These are phyloP conservation scores for Electrophaes corylata DNA, from an alignment of 2,888 invertebrate species.

Conservation along the genomic window DNA sequence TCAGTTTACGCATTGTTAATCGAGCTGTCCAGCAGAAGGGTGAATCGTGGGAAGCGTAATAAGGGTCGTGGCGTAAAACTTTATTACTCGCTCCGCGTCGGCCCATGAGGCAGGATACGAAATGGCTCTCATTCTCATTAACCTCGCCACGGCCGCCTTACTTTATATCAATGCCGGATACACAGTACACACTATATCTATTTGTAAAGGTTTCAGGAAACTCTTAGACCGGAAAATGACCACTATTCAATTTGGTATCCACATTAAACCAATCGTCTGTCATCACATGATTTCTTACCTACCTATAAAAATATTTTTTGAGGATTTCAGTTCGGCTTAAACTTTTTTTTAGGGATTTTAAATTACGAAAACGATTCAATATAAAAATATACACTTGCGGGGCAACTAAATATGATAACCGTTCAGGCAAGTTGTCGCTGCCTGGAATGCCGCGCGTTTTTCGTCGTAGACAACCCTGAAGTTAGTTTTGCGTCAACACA, in stretches of 20 bases:
- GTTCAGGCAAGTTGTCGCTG: no score
- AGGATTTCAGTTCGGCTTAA: no score
- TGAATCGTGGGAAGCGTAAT: slow-evolving; percentile 65
- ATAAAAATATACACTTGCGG: no score
- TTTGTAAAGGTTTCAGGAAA: slow-evolving; percentile 40
- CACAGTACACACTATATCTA: slow-evolving; percentile 50
- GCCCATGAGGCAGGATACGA: slow-evolving; percentile 64
- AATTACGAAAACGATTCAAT: no score
- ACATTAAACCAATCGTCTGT: slow-evolving; percentile 12
- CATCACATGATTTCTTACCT: background rate
- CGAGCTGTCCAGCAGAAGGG: slow-evolving; percentile 62
- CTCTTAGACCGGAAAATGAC: slow-evolving; percentile 35
- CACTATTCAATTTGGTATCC: slow-evolving; percentile 25
- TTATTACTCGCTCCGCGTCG: slow-evolving; percentile 69
- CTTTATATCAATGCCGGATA: slow-evolving; percentile 63
- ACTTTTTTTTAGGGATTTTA: no score
- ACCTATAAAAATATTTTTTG: background rate
- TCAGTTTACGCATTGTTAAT: slow-evolving; percentile 75
- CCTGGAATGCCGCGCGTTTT: no score
- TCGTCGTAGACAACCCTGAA: no score
- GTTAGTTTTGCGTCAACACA: no score
- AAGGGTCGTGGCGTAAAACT: slow-evolving; percentile 74
- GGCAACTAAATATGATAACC: no score
- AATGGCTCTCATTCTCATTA: slow-evolving; percentile 77
- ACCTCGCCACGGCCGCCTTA: slow-evolving; percentile 63